Evolutionary conservation across 2,888 invertebrate genomes (phyloP).

Genomic region (Philereme vetulata): DNA sequence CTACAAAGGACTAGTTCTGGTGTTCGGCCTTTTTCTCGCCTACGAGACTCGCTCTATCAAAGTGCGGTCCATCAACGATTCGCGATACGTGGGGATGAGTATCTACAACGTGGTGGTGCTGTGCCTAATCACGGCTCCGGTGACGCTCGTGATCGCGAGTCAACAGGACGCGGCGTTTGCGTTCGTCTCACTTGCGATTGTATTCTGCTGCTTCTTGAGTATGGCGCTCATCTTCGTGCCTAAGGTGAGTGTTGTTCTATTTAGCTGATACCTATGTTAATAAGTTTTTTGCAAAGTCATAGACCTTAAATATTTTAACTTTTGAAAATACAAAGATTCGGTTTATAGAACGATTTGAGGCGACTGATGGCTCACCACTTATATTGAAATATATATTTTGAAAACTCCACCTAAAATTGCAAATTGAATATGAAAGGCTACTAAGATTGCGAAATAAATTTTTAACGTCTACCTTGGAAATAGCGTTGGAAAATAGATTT

Average conservation of each 20-base stretch:
- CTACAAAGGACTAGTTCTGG: constrained; percentile 97
- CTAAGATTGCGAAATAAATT: constrained; percentile 15
- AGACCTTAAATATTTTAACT: too few relatives aligned
- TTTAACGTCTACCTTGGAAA: constrained; percentile 19
- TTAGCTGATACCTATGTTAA: too few relatives aligned
- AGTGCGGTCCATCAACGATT: constrained; percentile 98
- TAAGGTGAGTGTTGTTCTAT: constrained; percentile 92
- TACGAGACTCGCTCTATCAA: constrained; percentile 99
- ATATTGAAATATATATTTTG: neutral
- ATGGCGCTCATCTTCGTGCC: constrained; percentile 99
- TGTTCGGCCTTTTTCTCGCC: constrained; percentile 98
- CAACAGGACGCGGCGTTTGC: constrained; percentile 99
- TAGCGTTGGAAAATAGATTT: constrained; percentile 25
- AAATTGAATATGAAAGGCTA: constrained; percentile 8
- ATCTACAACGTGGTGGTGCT: constrained; percentile 99
- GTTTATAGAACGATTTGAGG: too few relatives aligned
- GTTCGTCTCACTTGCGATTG: constrained; percentile 97
- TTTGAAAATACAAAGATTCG: too few relatives aligned
- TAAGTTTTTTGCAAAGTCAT: neutral
- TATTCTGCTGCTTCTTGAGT: constrained; percentile 98
- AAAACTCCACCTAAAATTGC: constrained; percentile 3
- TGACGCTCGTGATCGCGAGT: constrained; percentile 97
- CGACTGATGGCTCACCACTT: too few relatives aligned
- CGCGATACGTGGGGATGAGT: constrained; percentile 99
- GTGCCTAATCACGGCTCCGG: constrained; percentile 98